Base-by-base conservation (phyloP, 2,113 vertebrate species). In the Natator depressus region DNA sequence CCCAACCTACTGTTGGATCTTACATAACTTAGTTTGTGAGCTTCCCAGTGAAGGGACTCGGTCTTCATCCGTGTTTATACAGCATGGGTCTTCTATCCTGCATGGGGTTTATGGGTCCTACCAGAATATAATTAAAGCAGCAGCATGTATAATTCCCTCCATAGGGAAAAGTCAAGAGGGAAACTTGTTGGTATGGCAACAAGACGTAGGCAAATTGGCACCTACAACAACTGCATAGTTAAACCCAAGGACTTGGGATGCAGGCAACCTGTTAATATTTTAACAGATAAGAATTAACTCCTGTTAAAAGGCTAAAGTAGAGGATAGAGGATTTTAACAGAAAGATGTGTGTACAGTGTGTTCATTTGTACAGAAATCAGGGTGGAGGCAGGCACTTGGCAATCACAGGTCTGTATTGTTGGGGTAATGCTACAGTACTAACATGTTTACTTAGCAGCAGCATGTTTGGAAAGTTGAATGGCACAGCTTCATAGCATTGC, bases 381-480 rank as follows among this genome's bases (percentile, higher is more conserved):
- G 83, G 53, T 42, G 57, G 57, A 90, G 11, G 83, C 62, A 42
- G 57, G 29, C 57, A 59, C 27, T 29, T 59, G 25, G 57, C 57
- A 59, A 59, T 27, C 57, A 59, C 27, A 59, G 27, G 57, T 86
- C 46, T 55, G 50, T 27, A 46, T 31, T 59, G 4, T 31, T 11
- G 35, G 4, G 3, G 7, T 4, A 79, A 29, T 20, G 50, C 22
- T 55, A 53, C 51, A 53, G 51, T 54, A 79, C 82, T 53, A 83
- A 27, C 49, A 83, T 47, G 87, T n/a, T 75, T 47, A 13, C 79
- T 91, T 91, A 83, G 84, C 57, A 84, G 24, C 14, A 94, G 47
- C 11, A 80, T 46, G 31, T 22, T 24, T 82, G 82, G 85, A 78
- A 93, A 93, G 69, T 31, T 92, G 82, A 91, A 92, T 95, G 92